phyloP scores from a whole-genome alignment of 2,113 vertebrate species.

The Alligator mississippiensis region DNA sequence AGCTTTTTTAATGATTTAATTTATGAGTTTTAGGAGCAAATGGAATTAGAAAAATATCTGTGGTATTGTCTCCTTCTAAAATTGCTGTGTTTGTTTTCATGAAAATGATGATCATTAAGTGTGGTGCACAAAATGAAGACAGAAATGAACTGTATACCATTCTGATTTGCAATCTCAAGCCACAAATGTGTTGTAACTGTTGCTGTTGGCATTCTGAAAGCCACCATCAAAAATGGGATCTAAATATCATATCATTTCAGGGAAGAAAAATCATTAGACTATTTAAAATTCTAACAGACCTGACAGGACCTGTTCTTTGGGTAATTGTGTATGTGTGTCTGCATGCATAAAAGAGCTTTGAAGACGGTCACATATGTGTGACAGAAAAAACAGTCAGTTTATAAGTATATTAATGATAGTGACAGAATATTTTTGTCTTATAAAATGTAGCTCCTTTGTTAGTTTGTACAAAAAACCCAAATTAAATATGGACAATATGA shows the following conservation, averaged over 20 bases:
- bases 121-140: background rate
- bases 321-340: background rate
- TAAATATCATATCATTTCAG: background rate
- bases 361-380: background rate
- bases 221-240: background rate
- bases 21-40: constrained; percentile 5
- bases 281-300: background rate
- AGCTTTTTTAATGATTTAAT: constrained; percentile 27
- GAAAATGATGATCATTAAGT: background rate
- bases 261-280: background rate
- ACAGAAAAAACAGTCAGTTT: background rate
- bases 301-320: background rate
- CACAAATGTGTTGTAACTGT: background rate
- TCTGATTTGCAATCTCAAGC: background rate
- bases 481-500: background rate
- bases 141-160: background rate
- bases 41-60: constrained; percentile 2
- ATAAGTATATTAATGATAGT: background rate
- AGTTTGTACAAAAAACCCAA: background rate
- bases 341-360: background rate
- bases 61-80: background rate
- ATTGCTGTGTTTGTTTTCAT: background rate
- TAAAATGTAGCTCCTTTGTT: background rate
- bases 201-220: background rate
- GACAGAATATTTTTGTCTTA: background rate